Conservation (phyloP, 2,113 vertebrate species). For the Oncorhynchus nerka region DNA sequence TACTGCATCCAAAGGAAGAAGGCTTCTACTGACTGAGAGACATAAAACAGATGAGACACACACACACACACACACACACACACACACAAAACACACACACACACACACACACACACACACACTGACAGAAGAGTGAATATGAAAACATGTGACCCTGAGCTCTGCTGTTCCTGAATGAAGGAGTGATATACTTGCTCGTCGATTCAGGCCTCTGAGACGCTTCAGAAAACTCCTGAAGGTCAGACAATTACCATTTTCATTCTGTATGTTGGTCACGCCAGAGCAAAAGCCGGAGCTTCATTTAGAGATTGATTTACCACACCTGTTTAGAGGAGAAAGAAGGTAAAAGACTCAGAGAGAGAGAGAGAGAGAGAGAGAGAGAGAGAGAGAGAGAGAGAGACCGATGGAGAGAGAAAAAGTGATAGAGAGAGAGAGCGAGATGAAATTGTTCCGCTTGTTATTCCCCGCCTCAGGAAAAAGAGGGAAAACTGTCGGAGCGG, state of each 20-base stretch:
- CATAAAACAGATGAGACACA: background rate
- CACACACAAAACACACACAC: background rate
- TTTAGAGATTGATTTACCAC: slow-evolving; percentile 67
- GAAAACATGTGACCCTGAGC: slow-evolving; percentile 9
- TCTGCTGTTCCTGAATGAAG: slow-evolving; percentile 36
- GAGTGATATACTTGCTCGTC: slow-evolving; percentile 42
- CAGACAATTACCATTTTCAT: slow-evolving; percentile 64
- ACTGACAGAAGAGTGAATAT: no score
- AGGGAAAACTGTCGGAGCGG: slow-evolving; percentile 17
- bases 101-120: no score
- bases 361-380: no score
- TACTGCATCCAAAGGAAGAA: slow-evolving; percentile 19
- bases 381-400: background rate
- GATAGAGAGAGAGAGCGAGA: background rate
- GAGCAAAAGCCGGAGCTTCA: slow-evolving; percentile 63
- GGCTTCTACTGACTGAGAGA: background rate
- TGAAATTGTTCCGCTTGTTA: slow-evolving; percentile 40
- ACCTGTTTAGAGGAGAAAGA: slow-evolving; percentile 23
- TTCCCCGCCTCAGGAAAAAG: slow-evolving; percentile 9
- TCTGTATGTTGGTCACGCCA: slow-evolving; percentile 43
- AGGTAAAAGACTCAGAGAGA: background rate
- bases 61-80: background rate
- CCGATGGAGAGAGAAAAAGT: background rate
- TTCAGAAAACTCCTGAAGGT: slow-evolving; percentile 53
- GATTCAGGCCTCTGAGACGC: slow-evolving; percentile 50